phyloP scores from a whole-genome alignment of 2,797 vertebrate species.

The Selene dorsalis region DNA sequence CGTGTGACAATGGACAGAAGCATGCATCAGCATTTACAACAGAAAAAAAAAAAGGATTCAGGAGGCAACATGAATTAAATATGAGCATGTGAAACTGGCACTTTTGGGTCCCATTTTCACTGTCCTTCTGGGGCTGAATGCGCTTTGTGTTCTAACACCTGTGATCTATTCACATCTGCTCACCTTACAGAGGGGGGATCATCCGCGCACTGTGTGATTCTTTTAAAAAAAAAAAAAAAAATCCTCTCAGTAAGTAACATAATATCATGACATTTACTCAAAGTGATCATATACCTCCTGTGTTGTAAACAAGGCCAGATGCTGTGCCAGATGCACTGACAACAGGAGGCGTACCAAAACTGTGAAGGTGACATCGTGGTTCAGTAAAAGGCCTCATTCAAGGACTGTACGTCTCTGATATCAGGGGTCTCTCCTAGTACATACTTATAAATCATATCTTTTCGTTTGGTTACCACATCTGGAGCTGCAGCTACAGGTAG shows the following conservation, averaged over 20 bases:
- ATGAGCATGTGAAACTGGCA: constrained; percentile 72
- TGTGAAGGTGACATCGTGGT: constrained; percentile 72
- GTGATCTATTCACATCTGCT: constrained; percentile 76
- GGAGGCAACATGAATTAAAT: constrained; percentile 76
- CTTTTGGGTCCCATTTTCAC: constrained; percentile 69
- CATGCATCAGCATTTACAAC: constrained; percentile 71
- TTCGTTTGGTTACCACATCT: constrained; percentile 38
- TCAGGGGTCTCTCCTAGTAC: constrained; percentile 29
- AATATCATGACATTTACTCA: constrained; percentile 78
- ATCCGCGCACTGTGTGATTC: constrained; percentile 33
- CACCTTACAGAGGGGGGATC: constrained; percentile 64
- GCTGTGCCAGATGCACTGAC: constrained; percentile 76
- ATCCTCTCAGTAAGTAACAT: constrained; percentile 70
- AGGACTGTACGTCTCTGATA: constrained; percentile 29
- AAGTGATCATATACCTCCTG: constrained; percentile 74
- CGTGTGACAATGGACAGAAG: constrained; percentile 61
- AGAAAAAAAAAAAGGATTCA: constrained; percentile 38
- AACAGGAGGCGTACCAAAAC: constrained; percentile 65
- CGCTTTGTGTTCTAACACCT: constrained; percentile 73
- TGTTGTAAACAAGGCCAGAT: constrained; percentile 77
- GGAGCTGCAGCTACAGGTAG: constrained; percentile 25
- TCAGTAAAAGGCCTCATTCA: constrained; percentile 56
- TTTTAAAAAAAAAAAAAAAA: constrained; percentile 21
- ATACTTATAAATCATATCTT: constrained; percentile 30
- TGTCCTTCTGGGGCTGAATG: constrained; percentile 64